Conservation (phyloP, 2,797 vertebrate genomes). For the Liparis tanakae region DNA sequence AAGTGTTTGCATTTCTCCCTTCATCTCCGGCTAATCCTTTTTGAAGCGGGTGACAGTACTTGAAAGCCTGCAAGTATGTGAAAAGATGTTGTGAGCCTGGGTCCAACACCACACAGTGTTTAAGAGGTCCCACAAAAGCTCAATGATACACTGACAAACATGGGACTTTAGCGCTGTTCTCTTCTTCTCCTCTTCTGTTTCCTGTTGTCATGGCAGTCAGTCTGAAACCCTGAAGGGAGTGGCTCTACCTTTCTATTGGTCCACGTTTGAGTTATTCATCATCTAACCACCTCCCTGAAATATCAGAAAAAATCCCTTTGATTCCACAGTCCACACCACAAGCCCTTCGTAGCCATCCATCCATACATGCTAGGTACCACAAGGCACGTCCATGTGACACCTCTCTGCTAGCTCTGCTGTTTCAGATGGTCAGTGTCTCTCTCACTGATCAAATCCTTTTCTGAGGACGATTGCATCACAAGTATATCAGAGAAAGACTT, state of each 20-base stretch:
- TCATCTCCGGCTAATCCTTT: slow-evolving; percentile 60
- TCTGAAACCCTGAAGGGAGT: slow-evolving; percentile 73
- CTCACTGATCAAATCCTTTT: slow-evolving; percentile 58
- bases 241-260: slow-evolving; percentile 64
- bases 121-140: slow-evolving; percentile 82
- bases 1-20: slow-evolving; percentile 60
- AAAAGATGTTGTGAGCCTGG: slow-evolving; percentile 74
- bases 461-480: slow-evolving; percentile 70
- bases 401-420: slow-evolving; percentile 57
- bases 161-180: slow-evolving; percentile 75
- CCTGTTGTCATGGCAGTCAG: slow-evolving; percentile 75
- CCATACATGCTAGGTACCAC: slow-evolving; percentile 64
- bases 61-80: slow-evolving; percentile 71
- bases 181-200: slow-evolving; percentile 40
- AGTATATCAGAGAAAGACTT: slow-evolving; percentile 70
- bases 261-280: slow-evolving; percentile 55
- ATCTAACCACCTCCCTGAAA: slow-evolving; percentile 67
- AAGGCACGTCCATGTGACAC: slow-evolving; percentile 62
- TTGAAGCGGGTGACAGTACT: slow-evolving; percentile 61
- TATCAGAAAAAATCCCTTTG: slow-evolving; percentile 56
- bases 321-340: slow-evolving; percentile 55
- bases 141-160: slow-evolving; percentile 83
- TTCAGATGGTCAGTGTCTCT: slow-evolving; percentile 56
- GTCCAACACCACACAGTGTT: slow-evolving; percentile 81
- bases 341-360: slow-evolving; percentile 59